Conservation (phyloP, 2,888 invertebrate genomes). For the Hirudinaria manillensis region DNA sequence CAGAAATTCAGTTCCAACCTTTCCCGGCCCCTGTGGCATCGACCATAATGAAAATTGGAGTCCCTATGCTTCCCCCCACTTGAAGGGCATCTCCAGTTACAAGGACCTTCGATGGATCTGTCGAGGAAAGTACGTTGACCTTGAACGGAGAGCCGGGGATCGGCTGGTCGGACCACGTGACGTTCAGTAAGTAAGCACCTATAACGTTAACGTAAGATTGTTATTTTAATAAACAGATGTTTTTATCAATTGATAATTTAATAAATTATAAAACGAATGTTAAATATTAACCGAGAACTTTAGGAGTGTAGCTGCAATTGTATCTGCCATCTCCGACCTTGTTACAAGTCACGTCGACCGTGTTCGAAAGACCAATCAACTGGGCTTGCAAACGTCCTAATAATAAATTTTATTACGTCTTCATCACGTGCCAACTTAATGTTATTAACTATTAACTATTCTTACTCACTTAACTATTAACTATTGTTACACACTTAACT, state of each 20-base stretch:
- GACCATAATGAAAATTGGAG: conserved; percentile 90
- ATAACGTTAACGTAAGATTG: neutral
- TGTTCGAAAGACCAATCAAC: conserved; percentile 70
- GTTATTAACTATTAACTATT: too few relatives aligned
- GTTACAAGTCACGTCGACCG: conserved; percentile 72
- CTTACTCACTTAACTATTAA: too few relatives aligned
- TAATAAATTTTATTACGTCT: too few relatives aligned
- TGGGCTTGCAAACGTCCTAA: conserved; percentile 44
- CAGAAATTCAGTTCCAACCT: conserved; percentile 42
- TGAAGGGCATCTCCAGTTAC: conserved; percentile 89
- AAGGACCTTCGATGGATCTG: conserved; percentile 57
- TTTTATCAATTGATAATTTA: neutral
- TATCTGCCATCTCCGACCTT: conserved; percentile 81
- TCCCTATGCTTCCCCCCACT: conserved; percentile 79
- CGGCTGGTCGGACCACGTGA: conserved; percentile 43
- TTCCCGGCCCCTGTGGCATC: conserved; percentile 87
- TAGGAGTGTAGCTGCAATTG: conserved; percentile 82
- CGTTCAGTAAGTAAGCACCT: conserved; percentile 45
- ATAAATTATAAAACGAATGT: neutral
- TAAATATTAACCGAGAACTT: conserved; percentile 57
- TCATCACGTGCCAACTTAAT: too few relatives aligned
- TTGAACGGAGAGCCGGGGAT: conserved; percentile 65
- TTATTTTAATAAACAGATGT: neutral
- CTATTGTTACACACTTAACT: too few relatives aligned
- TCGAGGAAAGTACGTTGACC: conserved; percentile 50